Base-by-base conservation (phyloP, 2,113 vertebrate genomes). In the Cinclus mexicanus region DNA sequence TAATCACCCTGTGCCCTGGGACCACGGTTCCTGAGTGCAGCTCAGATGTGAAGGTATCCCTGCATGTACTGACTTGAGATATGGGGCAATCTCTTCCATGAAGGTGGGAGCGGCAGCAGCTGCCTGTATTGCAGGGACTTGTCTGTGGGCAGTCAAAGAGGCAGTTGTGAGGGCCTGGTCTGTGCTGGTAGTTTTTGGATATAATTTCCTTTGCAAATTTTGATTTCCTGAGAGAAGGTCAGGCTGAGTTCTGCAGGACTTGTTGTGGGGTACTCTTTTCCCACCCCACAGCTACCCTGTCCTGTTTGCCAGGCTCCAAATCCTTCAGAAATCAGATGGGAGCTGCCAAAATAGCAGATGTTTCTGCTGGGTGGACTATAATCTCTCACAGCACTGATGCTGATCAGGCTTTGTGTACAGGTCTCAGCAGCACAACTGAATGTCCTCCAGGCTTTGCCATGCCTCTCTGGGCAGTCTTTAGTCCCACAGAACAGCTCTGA, bases 1-100 rank as follows among this genome's bases (percentile, higher is more conserved):
- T 46, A 60, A 26, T 26, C 14, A 14, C 25, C 59, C 39, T 23
- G 7, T 3, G 2, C 39, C 17, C 25, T 67, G 33, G 31, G 47
- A 29, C 46, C 2, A 10, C 0, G 1, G 8, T 35, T 87, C 52
- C 56, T 2, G 2, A n/a, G 8, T 2, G 12, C 53, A 76, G 57
- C 49, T 90, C 6, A 7, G 29, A n/a, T 44, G 21, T 59, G 76
- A 20, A 33, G 69, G 26, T 0, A 0, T 52, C 67, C 25, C 44
- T 60, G 44, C 1, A 0, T 68, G 78, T 75, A 4, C 49, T 47
- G 52, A 47, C 78, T 25, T 79, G 71, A 72, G 71, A 8, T 19
- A 7, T 3, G 6, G 49, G 35, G 19, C 53, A 60, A 39, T 23
- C 57, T 85, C 70, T 71, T 76, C 67, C 41, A 4, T 65, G 25